Percentiles rank a stretch among this genome's conserved stretches.
Evolutionary conservation across 2,888 invertebrate species (phyloP).

Genomic region (Branchipolynoe longqiensis): DNA sequence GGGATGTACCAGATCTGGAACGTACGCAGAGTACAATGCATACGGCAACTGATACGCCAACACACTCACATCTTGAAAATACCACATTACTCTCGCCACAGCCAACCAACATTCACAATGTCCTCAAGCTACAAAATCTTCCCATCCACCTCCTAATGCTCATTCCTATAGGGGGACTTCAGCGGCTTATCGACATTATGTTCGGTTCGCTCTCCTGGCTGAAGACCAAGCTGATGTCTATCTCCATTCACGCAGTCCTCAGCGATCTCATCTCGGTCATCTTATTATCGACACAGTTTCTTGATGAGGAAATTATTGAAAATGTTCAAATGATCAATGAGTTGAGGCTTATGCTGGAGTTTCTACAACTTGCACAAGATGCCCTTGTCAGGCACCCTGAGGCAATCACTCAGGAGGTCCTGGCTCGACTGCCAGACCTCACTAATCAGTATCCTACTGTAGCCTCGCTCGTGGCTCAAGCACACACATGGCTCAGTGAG

Average conservation of each 20-base stretch:
- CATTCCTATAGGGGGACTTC: slow-evolving; percentile 64
- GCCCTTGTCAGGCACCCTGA: slow-evolving; percentile 50
- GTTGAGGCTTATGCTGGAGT: slow-evolving; percentile 60
- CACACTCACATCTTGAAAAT: not conserved
- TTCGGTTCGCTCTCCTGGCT: slow-evolving; percentile 66
- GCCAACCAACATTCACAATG: slow-evolving; percentile 41
- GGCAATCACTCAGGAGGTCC: slow-evolving; percentile 53
- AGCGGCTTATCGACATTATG: slow-evolving; percentile 57
- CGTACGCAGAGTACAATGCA: not conserved
- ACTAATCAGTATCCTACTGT: slow-evolving; percentile 17
- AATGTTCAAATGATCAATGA: slow-evolving; percentile 28
- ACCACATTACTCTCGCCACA: slow-evolving; percentile 43
- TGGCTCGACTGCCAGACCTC: slow-evolving; percentile 52
- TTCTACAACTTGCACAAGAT: slow-evolving; percentile 59
- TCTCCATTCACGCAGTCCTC: slow-evolving; percentile 9
- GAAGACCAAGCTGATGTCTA: slow-evolving; percentile 58
- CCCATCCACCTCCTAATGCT: slow-evolving; percentile 61
- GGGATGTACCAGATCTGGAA: not conserved
- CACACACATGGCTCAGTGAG: not conserved
- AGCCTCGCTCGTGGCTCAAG: slow-evolving; percentile 49
- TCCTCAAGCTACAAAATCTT: slow-evolving; percentile 59
- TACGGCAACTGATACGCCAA: not conserved
- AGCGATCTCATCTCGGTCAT: slow-evolving; percentile 58
- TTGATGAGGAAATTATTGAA: slow-evolving; percentile 49
- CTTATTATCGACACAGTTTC: slow-evolving; percentile 54